Conservation (phyloP, 2,888 invertebrate genomes). For the Zelleria hepariella region DNA sequence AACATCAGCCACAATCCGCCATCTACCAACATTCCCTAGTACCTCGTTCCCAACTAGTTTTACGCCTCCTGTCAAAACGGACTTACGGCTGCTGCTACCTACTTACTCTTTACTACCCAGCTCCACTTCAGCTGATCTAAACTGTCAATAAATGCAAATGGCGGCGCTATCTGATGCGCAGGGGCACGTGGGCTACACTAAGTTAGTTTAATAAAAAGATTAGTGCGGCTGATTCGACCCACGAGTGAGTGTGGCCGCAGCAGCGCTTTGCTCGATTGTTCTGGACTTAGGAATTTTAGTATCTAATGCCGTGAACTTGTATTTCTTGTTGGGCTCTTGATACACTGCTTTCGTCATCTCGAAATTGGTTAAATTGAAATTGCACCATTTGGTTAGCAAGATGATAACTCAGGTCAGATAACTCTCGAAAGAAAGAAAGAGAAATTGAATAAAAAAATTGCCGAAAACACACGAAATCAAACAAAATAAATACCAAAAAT, state of each 20-base stretch:
- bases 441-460: no score
- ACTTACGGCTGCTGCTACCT: neutral
- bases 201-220: constrained; percentile 55
- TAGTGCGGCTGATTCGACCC: constrained; percentile 21
- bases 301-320: constrained; percentile 20
- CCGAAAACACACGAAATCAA: no score
- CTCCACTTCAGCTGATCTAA: constrained; percentile 31
- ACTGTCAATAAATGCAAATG: constrained; percentile 66
- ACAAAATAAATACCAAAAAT: no score
- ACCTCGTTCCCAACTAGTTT: neutral
- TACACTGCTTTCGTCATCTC: neutral
- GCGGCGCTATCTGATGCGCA: constrained; percentile 42
- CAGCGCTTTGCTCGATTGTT: constrained; percentile 29
- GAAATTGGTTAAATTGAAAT: no score
- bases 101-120: constrained; percentile 3
- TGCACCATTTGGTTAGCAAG: no score
- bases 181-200: constrained; percentile 50
- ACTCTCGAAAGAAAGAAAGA: neutral
- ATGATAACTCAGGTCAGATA: no score
- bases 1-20: neutral
- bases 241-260: constrained; percentile 23
- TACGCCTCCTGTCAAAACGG: neutral
- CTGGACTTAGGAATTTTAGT: constrained; percentile 10
- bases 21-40: neutral
- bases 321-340: constrained; percentile 21